Evolutionary conservation across 2,888 invertebrate species (phyloP).

Genomic region (Drosophila neotestacea): DNA sequence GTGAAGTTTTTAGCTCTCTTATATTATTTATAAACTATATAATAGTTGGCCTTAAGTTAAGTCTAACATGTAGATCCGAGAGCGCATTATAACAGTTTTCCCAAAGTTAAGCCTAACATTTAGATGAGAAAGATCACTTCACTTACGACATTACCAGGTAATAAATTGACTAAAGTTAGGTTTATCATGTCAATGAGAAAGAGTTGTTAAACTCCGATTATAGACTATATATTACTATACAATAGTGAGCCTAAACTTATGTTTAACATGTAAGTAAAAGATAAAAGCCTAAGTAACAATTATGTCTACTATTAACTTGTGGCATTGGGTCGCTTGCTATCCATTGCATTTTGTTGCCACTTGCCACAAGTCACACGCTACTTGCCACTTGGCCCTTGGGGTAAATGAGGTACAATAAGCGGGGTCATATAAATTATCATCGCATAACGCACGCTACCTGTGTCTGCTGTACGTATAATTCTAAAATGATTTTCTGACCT

Average conservation of each 20-base stretch:
- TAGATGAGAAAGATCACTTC: neutral
- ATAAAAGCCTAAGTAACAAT: too few relatives aligned
- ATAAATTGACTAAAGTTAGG: neutral
- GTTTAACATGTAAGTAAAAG: too few relatives aligned
- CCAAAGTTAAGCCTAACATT: neutral
- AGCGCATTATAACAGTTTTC: neutral
- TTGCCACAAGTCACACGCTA: neutral
- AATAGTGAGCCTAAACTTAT: too few relatives aligned
- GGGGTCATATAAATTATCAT: slow-evolving; percentile 45
- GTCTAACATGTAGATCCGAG: too few relatives aligned
- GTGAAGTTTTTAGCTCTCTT: neutral
- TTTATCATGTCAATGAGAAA: neutral
- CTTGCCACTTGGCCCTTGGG: slow-evolving; percentile 4
- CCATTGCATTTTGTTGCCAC: slow-evolving; percentile 22
- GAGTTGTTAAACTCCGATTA: neutral
- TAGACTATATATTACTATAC: too few relatives aligned
- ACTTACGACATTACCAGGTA: neutral
- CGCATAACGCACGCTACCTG: slow-evolving; percentile 26
- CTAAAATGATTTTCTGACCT: slow-evolving; percentile 25
- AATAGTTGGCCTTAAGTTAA: too few relatives aligned
- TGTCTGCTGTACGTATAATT: slow-evolving; percentile 10
- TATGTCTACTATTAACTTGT: neutral
- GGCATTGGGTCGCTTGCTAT: slow-evolving; percentile 1
- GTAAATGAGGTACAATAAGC: slow-evolving; percentile 15
- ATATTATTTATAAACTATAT: neutral